phyloP scores from a whole-genome alignment of 2,888 invertebrate genomes.

The Geotrupes spiniger region DNA sequence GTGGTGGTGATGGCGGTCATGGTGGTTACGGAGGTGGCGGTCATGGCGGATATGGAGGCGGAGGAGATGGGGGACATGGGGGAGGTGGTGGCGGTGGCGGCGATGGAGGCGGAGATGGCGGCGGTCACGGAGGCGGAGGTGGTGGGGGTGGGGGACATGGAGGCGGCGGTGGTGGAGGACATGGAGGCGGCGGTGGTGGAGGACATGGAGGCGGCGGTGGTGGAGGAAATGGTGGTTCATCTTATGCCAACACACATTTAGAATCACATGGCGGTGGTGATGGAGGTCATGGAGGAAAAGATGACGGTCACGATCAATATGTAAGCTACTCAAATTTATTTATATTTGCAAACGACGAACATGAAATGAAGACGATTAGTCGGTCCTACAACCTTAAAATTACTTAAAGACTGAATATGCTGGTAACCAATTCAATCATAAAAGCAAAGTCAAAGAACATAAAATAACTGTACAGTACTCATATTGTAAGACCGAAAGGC shows the following conservation, averaged over 20 bases:
- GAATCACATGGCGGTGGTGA: conserved; percentile 8
- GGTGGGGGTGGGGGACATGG: conserved; percentile 2
- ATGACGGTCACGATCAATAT: conserved; percentile 16
- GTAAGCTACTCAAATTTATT: conserved; percentile 8
- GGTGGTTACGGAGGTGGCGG: conserved; percentile 3
- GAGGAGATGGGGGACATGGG: conserved; percentile 8
- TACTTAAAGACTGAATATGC: too few species aligned
- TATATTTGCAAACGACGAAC: background rate
- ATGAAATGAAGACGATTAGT: too few species aligned
- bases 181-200: background rate
- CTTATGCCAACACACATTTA: conserved; percentile 12
- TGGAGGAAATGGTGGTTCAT: conserved; percentile 14
- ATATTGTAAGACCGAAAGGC: too few species aligned
- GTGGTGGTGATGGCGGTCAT: conserved; percentile 11
- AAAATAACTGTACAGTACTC: too few species aligned
- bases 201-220: background rate
- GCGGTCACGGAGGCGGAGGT: background rate
- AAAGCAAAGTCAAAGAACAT: too few species aligned
- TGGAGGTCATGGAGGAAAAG: conserved; percentile 10
- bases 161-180: background rate
- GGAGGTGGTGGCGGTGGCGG: conserved; percentile 1
- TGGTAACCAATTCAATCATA: too few species aligned
- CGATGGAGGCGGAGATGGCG: background rate
- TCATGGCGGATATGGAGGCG: conserved; percentile 8
- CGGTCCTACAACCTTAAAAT: too few species aligned